phyloP scores from a whole-genome alignment of 2,113 vertebrate genomes.

The Hippocampus zosterae region DNA sequence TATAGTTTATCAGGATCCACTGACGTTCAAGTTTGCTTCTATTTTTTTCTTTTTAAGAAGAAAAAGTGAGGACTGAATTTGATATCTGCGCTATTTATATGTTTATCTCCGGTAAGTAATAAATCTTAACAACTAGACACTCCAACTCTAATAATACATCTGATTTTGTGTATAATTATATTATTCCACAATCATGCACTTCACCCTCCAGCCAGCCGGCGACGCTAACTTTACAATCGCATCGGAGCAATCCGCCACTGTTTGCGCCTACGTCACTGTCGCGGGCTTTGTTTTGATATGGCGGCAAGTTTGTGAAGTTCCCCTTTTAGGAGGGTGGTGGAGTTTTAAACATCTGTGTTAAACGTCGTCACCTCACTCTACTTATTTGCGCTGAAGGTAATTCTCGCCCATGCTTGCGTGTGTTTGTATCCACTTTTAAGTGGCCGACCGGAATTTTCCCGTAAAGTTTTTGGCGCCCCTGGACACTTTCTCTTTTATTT shows the following conservation, averaged over 20 bases:
- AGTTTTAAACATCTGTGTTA: neutral
- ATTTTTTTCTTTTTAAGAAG: too few species aligned
- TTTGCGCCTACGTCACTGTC: conserved; percentile 26
- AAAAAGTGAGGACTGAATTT: too few species aligned
- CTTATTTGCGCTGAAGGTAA: neutral
- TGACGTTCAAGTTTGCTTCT: too few species aligned
- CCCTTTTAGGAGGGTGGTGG: too few species aligned
- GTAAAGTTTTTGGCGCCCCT: neutral
- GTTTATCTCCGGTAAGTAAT: neutral
- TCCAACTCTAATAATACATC: neutral
- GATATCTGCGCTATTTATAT: neutral
- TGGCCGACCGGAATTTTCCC: neutral
- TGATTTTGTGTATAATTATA: neutral
- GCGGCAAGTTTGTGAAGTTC: conserved; percentile 66
- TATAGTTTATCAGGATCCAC: neutral
- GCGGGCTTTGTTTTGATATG: conserved; percentile 75
- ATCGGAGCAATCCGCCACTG: too few species aligned
- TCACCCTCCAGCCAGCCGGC: neutral
- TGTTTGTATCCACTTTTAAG: neutral
- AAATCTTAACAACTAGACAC: neutral
- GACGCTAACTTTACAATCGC: neutral
- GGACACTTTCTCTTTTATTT: neutral
- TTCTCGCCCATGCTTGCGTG: neutral
- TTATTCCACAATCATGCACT: neutral
- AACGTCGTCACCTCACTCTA: neutral